Conservation (phyloP, 2,888 invertebrate species). For the Trichopria drosophilae region DNA sequence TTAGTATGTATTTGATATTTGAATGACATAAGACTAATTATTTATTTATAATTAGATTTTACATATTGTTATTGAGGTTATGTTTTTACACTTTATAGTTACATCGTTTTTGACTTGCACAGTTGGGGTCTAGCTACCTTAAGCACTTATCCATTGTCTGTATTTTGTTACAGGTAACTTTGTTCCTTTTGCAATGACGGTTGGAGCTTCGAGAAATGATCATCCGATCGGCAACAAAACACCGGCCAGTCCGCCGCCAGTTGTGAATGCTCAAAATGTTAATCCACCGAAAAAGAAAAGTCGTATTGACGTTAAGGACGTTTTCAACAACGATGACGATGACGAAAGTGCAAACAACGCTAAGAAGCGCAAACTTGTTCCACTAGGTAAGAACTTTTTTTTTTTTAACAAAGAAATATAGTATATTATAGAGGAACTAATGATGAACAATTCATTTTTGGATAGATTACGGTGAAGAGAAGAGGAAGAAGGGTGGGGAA, state of each 20-base stretch:
- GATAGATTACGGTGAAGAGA: constrained; percentile 67
- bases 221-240: constrained; percentile 54
- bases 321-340: constrained; percentile 85
- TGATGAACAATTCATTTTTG: constrained; percentile 18
- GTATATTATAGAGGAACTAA: not conserved
- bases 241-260: constrained; percentile 52
- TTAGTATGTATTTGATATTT: not conserved
- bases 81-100: too few relatives aligned
- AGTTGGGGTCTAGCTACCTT: too few relatives aligned
- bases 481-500: constrained; percentile 59
- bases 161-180: constrained; percentile 48
- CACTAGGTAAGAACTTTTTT: constrained; percentile 63
- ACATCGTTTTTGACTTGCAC: too few relatives aligned
- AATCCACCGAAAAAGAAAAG: constrained; percentile 67
- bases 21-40: not conserved
- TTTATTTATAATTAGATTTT: too few relatives aligned
- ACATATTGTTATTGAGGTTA: too few relatives aligned
- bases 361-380: constrained; percentile 79
- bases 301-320: constrained; percentile 75
- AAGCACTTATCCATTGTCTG: too few relatives aligned
- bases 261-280: constrained; percentile 43
- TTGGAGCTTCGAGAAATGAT: constrained; percentile 48
- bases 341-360: constrained; percentile 62
- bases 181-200: constrained; percentile 56
- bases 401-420: not conserved